phyloP scores from a whole-genome alignment of 2,888 invertebrate species.

The Cephus pulcher region DNA sequence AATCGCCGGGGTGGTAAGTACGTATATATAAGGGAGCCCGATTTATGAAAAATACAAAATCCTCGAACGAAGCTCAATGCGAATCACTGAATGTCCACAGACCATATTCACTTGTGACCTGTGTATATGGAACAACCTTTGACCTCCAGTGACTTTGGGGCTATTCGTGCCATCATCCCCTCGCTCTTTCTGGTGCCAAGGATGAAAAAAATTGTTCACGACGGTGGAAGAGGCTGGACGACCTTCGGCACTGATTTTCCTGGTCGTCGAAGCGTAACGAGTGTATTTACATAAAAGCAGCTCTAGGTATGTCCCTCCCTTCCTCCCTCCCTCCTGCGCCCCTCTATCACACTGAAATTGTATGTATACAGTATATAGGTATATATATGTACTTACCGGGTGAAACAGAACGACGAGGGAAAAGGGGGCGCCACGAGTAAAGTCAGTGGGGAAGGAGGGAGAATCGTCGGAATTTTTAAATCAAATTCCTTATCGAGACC shows the following conservation, averaged over 20 bases:
- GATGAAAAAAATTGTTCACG: neutral
- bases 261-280: slow-evolving; percentile 42
- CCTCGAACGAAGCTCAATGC: neutral
- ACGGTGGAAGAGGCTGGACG: neutral
- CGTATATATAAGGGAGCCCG: neutral
- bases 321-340: neutral
- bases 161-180: neutral
- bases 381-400: neutral
- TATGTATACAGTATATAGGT: neutral
- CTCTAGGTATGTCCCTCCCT: neutral
- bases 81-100: neutral
- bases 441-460: slow-evolving; percentile 23
- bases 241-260: slow-evolving; percentile 5
- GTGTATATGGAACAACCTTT: neutral
- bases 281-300: slow-evolving; percentile 55
- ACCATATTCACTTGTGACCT: neutral
- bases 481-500: slow-evolving; percentile 60
- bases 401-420: neutral
- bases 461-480: slow-evolving; percentile 60
- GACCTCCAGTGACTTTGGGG: neutral
- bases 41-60: neutral
- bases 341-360: neutral
- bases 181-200: neutral
- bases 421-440: neutral
- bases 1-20: neutral